Evolutionary conservation across 2,888 invertebrate species (phyloP).

Genomic region (Zaprionus bogoriensis): DNA sequence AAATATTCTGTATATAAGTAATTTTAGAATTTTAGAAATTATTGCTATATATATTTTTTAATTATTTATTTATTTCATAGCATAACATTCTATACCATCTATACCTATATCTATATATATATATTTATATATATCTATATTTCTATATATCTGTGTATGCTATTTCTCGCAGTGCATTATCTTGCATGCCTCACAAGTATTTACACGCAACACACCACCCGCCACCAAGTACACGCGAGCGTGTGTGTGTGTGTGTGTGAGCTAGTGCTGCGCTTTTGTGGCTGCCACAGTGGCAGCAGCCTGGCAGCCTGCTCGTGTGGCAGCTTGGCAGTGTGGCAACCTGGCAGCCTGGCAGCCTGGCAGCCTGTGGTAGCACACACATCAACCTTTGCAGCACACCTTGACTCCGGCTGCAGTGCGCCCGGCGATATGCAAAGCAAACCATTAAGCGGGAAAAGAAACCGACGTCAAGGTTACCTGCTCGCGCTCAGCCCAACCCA

Average conservation of each 20-base stretch:
- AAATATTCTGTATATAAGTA: too few species aligned
- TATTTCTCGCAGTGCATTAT: slow-evolving; percentile 51
- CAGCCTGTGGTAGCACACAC: slow-evolving; percentile 36
- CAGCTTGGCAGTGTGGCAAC: too few species aligned
- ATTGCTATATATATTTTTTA: too few species aligned
- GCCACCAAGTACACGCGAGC: slow-evolving; percentile 1
- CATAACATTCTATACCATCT: too few species aligned
- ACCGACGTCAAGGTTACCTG: slow-evolving; percentile 65
- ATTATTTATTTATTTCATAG: too few species aligned
- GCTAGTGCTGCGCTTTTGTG: slow-evolving; percentile 44
- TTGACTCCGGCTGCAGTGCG: not conserved
- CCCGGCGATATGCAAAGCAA: slow-evolving; percentile 51
- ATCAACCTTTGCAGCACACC: slow-evolving; percentile 9
- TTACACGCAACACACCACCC: slow-evolving; percentile 41
- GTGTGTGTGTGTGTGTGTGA: slow-evolving; percentile 18
- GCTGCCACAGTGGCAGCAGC: slow-evolving; percentile 33
- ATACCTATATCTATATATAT: too few species aligned
- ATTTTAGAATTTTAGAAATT: too few species aligned
- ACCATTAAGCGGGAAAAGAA: slow-evolving; percentile 44
- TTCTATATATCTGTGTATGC: too few species aligned
- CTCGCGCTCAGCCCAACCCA: slow-evolving; percentile 38
- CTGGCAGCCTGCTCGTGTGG: too few species aligned
- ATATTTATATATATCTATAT: too few species aligned
- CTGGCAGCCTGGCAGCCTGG: slow-evolving; percentile 33
- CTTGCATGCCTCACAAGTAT: slow-evolving; percentile 47